phyloP scores from a whole-genome alignment of 2,888 invertebrate genomes.

The Lingula anatina region DNA sequence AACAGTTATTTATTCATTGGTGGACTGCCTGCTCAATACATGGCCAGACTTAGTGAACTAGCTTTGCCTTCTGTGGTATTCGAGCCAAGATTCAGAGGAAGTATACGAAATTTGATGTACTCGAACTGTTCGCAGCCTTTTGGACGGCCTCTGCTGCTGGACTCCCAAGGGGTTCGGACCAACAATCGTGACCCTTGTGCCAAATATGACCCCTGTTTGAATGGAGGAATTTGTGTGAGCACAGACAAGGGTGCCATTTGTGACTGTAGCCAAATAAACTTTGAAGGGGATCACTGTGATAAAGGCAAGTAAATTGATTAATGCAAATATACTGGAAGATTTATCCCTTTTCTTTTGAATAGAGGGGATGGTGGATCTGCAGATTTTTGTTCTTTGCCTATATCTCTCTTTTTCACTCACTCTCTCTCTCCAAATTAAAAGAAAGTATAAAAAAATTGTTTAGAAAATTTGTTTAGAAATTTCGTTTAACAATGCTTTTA shows the following conservation, averaged over 20 bases:
- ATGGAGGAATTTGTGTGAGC: conserved; percentile 92
- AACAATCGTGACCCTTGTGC: conserved; percentile 28
- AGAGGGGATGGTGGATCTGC: neutral
- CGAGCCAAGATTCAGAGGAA: conserved; percentile 85
- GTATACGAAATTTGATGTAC: conserved; percentile 80
- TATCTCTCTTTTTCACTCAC: neutral
- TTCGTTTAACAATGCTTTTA: too few species aligned
- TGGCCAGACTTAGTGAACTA: conserved; percentile 67
- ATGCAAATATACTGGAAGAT: neutral
- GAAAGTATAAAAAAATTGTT: too few species aligned
- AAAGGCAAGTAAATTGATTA: conserved; percentile 71
- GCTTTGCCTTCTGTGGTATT: conserved; percentile 88
- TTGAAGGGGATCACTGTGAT: conserved; percentile 89
- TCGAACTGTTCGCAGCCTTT: conserved; percentile 64
- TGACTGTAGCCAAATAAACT: conserved; percentile 89
- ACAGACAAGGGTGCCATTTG: conserved; percentile 92
- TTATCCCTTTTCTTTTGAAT: neutral
- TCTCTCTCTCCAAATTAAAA: too few species aligned
- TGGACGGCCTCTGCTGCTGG: conserved; percentile 79
- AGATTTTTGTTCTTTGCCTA: neutral
- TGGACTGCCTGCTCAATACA: conserved; percentile 92
- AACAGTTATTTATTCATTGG: conserved; percentile 94
- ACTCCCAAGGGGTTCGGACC: conserved; percentile 55
- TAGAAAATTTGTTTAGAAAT: too few species aligned
- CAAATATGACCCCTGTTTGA: conserved; percentile 69